These are phyloP conservation scores for Griposia aprilina DNA, from an alignment of 2,888 invertebrate species.

Conservation along the genomic window DNA sequence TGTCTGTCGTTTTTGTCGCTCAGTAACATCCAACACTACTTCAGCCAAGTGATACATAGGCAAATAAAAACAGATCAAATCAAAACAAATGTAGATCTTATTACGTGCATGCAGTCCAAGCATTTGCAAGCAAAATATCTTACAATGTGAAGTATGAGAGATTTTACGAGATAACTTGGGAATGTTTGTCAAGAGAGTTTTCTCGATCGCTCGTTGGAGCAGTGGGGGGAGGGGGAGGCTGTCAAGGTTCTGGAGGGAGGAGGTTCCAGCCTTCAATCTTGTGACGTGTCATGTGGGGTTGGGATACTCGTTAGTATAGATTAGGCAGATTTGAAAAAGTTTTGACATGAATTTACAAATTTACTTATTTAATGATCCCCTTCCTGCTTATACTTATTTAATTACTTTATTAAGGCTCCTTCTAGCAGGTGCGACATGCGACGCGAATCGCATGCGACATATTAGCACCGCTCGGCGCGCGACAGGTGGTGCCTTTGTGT, in stretches of 20 bases:
- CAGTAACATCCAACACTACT: not conserved
- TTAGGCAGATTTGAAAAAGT: not conserved
- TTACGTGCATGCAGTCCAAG: not conserved
- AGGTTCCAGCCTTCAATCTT: slow-evolving; percentile 12
- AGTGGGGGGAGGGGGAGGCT: not conserved
- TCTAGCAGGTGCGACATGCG: too few relatives aligned
- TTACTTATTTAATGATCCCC: not conserved
- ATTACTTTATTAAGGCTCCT: too few relatives aligned
- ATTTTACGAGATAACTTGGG: slow-evolving; percentile 53
- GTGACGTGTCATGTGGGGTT: not conserved
- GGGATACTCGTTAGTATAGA: not conserved
- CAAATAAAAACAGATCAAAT: not conserved
- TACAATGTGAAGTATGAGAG: slow-evolving; percentile 29
- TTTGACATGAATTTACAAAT: not conserved
- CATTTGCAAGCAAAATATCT: slow-evolving; percentile 23
- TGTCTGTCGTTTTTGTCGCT: not conserved
- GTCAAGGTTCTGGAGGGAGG: slow-evolving; percentile 16
- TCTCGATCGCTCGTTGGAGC: slow-evolving; percentile 37
- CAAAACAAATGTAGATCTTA: slow-evolving; percentile 17
- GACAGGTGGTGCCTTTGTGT: too few relatives aligned
- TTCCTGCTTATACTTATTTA: not conserved
- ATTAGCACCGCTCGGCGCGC: too few relatives aligned
- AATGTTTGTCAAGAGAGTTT: slow-evolving; percentile 45
- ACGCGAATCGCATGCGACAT: too few relatives aligned
- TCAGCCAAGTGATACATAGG: not conserved